Conservation (phyloP, 2,113 vertebrate genomes). For the Pluvialis apricaria region DNA sequence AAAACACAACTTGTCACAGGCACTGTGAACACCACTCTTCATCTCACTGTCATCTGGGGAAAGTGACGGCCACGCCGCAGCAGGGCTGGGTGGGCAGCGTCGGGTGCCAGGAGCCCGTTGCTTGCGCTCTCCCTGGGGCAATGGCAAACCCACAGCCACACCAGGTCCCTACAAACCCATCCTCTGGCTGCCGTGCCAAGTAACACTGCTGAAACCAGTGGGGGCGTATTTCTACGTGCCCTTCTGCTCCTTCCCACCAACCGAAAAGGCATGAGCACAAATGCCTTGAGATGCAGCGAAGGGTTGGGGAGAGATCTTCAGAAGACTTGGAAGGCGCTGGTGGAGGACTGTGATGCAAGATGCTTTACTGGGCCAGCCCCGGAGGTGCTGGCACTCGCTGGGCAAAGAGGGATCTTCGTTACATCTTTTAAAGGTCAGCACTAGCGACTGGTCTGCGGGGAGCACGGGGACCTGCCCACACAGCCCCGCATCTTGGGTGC, state of each 20-base stretch:
- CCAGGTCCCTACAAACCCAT: not conserved
- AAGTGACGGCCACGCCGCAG: not conserved
- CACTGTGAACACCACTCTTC: not conserved
- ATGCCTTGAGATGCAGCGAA: fast-evolving
- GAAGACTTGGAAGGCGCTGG: not conserved
- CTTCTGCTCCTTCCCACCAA: not conserved
- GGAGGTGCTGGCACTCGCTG: not conserved
- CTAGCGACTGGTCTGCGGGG: fast-evolving
- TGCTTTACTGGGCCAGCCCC: fast-evolving
- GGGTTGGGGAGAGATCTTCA: not conserved
- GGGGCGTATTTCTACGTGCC: fast-evolving
- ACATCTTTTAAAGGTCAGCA: fast-evolving
- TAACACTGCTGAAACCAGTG: fast-evolving
- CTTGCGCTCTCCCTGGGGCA: not conserved
- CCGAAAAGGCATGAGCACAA: fast-evolving
- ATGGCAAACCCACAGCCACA: not conserved
- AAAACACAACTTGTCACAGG: not conserved
- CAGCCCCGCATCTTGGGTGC: too few relatives aligned
- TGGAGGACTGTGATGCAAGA: fast-evolving
- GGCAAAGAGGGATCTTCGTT: not conserved
- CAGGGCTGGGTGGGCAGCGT: fast-evolving
- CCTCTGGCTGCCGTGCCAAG: not conserved
- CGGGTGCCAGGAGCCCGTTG: fast-evolving
- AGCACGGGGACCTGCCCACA: not conserved
- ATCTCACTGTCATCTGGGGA: not conserved